Evolutionary conservation across 2,888 invertebrate genomes (phyloP).

Genomic region (Leptinotarsa juncta): DNA sequence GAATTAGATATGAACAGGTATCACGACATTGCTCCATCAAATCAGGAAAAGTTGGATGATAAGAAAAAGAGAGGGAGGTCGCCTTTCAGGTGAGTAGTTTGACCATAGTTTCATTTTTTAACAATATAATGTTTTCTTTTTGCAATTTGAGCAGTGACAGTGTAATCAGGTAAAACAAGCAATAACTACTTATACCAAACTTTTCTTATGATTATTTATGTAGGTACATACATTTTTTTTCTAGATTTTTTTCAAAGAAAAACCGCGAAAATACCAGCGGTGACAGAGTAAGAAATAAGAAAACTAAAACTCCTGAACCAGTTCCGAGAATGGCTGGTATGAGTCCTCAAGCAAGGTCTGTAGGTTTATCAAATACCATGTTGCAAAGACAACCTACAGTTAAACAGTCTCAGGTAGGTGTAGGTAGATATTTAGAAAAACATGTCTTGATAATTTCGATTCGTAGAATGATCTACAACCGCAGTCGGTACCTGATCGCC

Average conservation of each 20-base stretch:
- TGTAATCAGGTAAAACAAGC: constrained; percentile 42
- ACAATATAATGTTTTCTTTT: constrained; percentile 31
- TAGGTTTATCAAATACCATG: constrained; percentile 65
- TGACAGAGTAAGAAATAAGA: constrained; percentile 73
- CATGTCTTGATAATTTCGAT: constrained; percentile 12
- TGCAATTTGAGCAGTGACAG: constrained; percentile 40
- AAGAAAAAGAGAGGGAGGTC: constrained; percentile 89
- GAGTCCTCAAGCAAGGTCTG: constrained; percentile 61
- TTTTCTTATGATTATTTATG: constrained; percentile 19
- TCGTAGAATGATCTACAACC: constrained; percentile 69
- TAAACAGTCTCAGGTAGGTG: constrained; percentile 64
- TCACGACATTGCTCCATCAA: constrained; percentile 68
- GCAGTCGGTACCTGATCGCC: constrained; percentile 72
- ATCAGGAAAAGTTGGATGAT: constrained; percentile 57
- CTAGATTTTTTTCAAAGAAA: constrained; percentile 87
- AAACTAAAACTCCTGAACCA: constrained; percentile 79
- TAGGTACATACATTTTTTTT: constrained; percentile 31
- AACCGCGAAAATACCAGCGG: constrained; percentile 75
- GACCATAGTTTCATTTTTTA: constrained; percentile 29
- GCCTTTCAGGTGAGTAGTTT: constrained; percentile 80
- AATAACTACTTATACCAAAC: not conserved
- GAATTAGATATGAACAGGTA: constrained; percentile 82
- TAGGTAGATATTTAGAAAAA: not conserved
- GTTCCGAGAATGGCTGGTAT: constrained; percentile 54
- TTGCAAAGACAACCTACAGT: constrained; percentile 66